These are phyloP conservation scores for Marmota monax DNA, from an alignment of 2,113 vertebrate genomes.

Conservation along the genomic window DNA sequence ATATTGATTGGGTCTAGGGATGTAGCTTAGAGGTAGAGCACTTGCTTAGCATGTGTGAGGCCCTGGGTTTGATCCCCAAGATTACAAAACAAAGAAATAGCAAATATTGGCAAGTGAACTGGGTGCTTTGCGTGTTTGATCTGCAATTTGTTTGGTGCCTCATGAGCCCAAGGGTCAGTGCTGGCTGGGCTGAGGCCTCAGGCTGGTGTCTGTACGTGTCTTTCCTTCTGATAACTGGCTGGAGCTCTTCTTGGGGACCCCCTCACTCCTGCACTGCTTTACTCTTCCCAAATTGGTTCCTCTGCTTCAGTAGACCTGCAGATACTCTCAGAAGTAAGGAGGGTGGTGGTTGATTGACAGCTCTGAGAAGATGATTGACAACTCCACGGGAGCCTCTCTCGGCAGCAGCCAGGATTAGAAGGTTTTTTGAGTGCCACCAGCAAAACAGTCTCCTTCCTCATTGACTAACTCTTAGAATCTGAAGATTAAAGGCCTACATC, in stretches of 20 bases:
- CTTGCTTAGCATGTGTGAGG: no score
- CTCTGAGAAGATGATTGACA: neutral
- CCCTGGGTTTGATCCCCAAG: no score
- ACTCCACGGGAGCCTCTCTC: neutral
- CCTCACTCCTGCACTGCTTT: rapidly evolving
- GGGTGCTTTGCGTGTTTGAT: neutral
- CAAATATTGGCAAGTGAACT: neutral
- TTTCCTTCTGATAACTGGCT: neutral
- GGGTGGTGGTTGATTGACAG: neutral
- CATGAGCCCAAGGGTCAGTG: no score
- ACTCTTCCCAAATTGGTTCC: neutral
- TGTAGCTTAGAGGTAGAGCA: no score
- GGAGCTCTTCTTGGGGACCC: no score
- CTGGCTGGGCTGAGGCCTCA: neutral
- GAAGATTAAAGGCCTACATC: neutral
- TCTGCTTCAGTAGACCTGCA: neutral
- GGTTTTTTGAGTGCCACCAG: neutral
- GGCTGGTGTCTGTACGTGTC: neutral
- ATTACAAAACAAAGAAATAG: neutral
- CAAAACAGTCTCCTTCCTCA: neutral
- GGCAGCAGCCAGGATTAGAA: neutral
- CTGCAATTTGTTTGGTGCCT: neutral
- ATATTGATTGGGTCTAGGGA: no score
- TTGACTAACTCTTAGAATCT: rapidly evolving
- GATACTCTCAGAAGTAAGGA: neutral